Evolutionary conservation across 2,888 invertebrate genomes (phyloP).

Genomic region (Temnothorax rugatulus): DNA sequence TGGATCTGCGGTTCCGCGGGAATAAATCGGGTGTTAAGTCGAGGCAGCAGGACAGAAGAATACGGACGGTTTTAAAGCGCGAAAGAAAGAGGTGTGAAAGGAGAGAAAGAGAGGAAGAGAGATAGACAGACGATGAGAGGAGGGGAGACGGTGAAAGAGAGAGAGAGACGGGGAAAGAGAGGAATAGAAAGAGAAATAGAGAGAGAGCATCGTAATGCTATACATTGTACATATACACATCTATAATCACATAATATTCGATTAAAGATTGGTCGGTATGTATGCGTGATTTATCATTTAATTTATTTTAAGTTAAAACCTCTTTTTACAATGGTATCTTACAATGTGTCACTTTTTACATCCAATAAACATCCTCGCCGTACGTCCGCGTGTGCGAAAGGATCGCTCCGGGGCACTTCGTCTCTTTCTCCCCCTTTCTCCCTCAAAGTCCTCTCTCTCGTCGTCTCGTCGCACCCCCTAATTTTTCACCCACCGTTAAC

Average conservation of each 20-base stretch:
- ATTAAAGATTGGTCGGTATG: slow-evolving; percentile 68
- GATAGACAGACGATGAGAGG: background rate
- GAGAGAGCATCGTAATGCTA: slow-evolving; percentile 39
- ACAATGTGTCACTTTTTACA: slow-evolving; percentile 80
- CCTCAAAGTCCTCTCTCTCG: slow-evolving; percentile 35
- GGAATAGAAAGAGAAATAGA: slow-evolving; percentile 25
- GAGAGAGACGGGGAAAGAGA: background rate
- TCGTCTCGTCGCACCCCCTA: slow-evolving; percentile 13
- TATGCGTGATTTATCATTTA: slow-evolving; percentile 85
- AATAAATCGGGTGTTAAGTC: slow-evolving; percentile 24
- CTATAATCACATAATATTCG: slow-evolving; percentile 59
- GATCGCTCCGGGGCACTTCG: slow-evolving; percentile 13
- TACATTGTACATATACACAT: slow-evolving; percentile 54
- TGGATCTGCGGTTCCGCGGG: background rate
- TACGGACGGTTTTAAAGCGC: slow-evolving; percentile 28
- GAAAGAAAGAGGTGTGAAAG: background rate
- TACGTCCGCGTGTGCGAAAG: slow-evolving; percentile 63
- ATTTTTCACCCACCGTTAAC: background rate
- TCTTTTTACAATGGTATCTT: slow-evolving; percentile 86
- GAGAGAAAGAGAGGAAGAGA: background rate
- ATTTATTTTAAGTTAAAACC: slow-evolving; percentile 86
- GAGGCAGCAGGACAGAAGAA: slow-evolving; percentile 32
- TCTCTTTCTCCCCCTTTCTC: background rate
- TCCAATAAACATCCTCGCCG: slow-evolving; percentile 71
- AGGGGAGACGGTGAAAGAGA: background rate